Base-by-base conservation (phyloP, 2,113 vertebrate genomes). In the Alaudala cheleensis region DNA sequence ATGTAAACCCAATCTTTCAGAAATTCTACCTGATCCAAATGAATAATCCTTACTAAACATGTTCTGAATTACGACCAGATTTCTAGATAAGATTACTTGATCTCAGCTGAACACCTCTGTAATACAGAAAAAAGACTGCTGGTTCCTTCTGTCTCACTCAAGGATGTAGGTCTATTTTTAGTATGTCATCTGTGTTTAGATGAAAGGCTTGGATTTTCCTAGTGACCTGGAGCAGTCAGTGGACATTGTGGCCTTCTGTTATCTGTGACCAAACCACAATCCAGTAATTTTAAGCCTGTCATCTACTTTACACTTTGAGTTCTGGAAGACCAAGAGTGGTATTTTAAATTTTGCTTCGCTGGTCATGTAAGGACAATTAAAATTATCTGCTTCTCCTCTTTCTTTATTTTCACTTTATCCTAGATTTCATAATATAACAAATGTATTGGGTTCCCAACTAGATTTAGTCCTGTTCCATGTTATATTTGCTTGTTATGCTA, bases 1-100 rank as follows among this genome's bases (percentile, higher is more conserved):
- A 96, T 96, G 76, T 66, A 95, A 96, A 97, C 76, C 70, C 47
- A 90, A 69, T 96, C 79, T 95, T 95, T 96, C 81, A 93, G 91
- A 95, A 97, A 93, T 93, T 93, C 67, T 93, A 47, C 67, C 64
- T 78, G 54, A 92, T 96, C 45, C 65, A 93, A 88, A 51, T 57
- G 16, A 92, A 84, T 92, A 95, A 96, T 92, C 54, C 5, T 89
- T 91, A 64, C 73, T 91, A 90, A 97, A 94, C 29, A 20, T 90
- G 33, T 71, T 96, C 76, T 92, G 85, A 94, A 88, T 96, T 95
- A 83, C 51, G 65, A 50, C 57, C 40, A 94, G 88, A 88, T 92
- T 90, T 40, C 72, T 96, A 34, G 12, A 49, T 73, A 71, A 86
- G 79, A 81, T 96, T 94, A 65, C 54, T 62, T 66, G 85, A 89